Conservation (phyloP, 2,797 vertebrate species). For the Dipus sagitta region DNA sequence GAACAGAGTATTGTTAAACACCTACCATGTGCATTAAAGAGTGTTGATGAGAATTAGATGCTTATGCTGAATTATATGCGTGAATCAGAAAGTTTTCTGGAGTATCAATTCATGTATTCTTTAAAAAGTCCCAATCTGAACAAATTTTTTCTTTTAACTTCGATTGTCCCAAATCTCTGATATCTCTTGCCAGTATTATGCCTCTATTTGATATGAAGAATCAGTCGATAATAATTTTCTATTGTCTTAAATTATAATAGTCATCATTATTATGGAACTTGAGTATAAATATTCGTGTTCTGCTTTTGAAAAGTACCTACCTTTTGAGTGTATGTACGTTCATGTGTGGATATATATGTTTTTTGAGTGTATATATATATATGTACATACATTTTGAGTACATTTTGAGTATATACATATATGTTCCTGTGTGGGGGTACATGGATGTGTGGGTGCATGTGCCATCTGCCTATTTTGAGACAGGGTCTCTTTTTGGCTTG, state of each 20-base stretch:
- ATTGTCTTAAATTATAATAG: background rate
- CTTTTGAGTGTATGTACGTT: background rate
- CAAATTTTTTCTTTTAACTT: conserved; percentile 4
- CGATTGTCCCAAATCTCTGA: background rate
- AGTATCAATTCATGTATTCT: conserved; percentile 7
- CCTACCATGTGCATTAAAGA: background rate
- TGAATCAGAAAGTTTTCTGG: conserved; percentile 46
- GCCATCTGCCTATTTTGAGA: too few species aligned
- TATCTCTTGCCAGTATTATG: background rate
- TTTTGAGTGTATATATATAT: too few species aligned
- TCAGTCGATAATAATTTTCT: conserved; percentile 30
- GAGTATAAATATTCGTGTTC: background rate
- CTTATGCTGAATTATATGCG: background rate
- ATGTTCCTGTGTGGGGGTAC: too few species aligned
- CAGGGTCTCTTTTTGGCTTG: too few species aligned
- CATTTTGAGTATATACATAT: too few species aligned
- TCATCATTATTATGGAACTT: background rate
- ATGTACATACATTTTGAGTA: too few species aligned
- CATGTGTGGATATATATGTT: too few species aligned
- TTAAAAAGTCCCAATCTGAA: conserved; percentile 6
- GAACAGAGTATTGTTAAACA: background rate
- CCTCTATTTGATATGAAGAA: background rate
- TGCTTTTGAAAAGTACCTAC: conserved; percentile 39
- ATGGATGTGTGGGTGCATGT: too few species aligned
- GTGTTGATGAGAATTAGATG: background rate